A percentile compares a stretch with the other conserved stretches of the same genome.
phyloP scores from a whole-genome alignment of 2,888 invertebrate species.

The Lomographa bimaculata region DNA sequence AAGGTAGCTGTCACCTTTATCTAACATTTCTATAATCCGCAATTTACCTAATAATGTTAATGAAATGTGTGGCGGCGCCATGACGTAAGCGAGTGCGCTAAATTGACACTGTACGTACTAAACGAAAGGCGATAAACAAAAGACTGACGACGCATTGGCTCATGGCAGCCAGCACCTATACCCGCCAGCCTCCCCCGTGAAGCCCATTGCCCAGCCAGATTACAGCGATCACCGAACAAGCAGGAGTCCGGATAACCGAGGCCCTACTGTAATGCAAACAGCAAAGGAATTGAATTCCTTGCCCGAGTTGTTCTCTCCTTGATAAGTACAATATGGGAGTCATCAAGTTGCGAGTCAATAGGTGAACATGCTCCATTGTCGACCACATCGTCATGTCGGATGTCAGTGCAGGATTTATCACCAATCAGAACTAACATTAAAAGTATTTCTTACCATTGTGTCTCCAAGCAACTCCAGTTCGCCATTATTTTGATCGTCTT shows the following conservation, averaged over 20 bases:
- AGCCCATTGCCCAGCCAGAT: slow-evolving; percentile 7
- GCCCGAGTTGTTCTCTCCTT: too few relatives aligned
- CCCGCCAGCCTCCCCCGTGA: not conserved
- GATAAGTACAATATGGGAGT: too few relatives aligned
- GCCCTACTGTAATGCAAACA: slow-evolving; percentile 1
- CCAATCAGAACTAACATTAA: too few relatives aligned
- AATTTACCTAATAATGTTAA: slow-evolving; percentile 18
- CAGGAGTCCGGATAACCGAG: slow-evolving; percentile 4
- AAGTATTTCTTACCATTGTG: slow-evolving; percentile 44
- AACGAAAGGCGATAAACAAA: not conserved
- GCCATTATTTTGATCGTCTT: slow-evolving; percentile 38
- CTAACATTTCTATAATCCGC: slow-evolving; percentile 23
- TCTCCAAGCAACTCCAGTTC: slow-evolving; percentile 41
- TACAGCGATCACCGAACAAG: slow-evolving; percentile 9
- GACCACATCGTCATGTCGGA: too few relatives aligned
- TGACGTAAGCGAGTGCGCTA: not conserved
- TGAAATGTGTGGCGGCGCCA: slow-evolving; percentile 8
- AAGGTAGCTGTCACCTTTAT: slow-evolving; percentile 20
- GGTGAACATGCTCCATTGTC: too few relatives aligned
- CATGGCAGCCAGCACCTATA: not conserved
- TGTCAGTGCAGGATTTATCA: too few relatives aligned
- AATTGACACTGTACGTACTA: not conserved
- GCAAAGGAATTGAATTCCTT: too few relatives aligned
- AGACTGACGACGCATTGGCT: not conserved
- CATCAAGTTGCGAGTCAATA: too few relatives aligned